Base-by-base conservation (phyloP, 2,888 invertebrate species). In the Campopleginae sp. region DNA sequence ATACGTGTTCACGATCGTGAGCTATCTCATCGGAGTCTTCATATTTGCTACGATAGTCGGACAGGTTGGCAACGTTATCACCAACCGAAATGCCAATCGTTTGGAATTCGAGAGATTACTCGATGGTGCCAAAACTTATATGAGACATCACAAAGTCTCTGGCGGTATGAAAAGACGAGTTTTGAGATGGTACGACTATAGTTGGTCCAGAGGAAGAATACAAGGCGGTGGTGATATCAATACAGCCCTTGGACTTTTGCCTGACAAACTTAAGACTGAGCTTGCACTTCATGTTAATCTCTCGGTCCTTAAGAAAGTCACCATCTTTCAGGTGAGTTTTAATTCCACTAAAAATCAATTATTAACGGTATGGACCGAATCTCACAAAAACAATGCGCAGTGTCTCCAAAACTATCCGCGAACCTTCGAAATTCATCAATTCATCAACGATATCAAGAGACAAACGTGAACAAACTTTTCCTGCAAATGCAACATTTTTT, bases 31-130 rank as follows among this genome's bases (percentile, higher is more conserved):
- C 93, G 99, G 98, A 89, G 98, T 99, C 88, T 99, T 99, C 95
- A 98, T 99, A 94, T 99, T 99, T 94, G 98, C 99, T 80, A 99
- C 98, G 76, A 99, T 99, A 93, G 98, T 99, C 86, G 98, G 99
- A 76, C 99, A 99, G 96, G 99, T 99, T 77, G 99, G 99, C 88
- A 99, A 98, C 94, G 98, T 99, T 91, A 99, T 99, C 94, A 98
- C 98, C 75, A 99, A 99, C 94, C 96, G 98, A 89, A 99, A 99
- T 94, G 99, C 99, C 68, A 98, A 98, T 94, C 96, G 99, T 74
- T 95, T 98, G 90, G 99, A 99, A 94, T 99, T 99, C 92, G 99
- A 99, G 94, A 95, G 98, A 87, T 95, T 99, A 46, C 94, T 99
- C 92, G 99, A 99, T 93, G 98, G 98, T 80, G 99, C 99, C 86